Evolutionary conservation across 2,888 invertebrate species (phyloP), one percentile per base, ranked within the genome.

Genomic region (Cartodere bifasciata): DNA sequence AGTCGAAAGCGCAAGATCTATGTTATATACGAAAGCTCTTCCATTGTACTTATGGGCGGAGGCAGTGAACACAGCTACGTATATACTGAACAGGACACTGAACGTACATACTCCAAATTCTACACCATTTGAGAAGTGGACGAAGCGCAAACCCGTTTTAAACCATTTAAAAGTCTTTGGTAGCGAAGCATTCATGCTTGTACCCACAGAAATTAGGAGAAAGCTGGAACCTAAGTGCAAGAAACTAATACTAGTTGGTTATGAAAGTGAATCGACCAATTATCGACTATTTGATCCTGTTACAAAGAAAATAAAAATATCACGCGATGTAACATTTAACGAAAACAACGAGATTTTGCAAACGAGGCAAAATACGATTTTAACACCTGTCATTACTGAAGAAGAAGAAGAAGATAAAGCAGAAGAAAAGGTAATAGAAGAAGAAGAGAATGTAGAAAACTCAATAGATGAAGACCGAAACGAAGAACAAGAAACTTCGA

Each of bases 251-350:
- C 25, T 39, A 9, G 39, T 34, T 2, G 39, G 41, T 13, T 45
- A 44, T 27, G 32, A 37, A 27, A 17, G 20, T n/a, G 22, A 33
- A 3, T 27, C 28, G 16, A 29, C 28, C 13, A 45, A 46, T 21
- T 50, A 49, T 31, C 14, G 43, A 17, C 28, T 49, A 4, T 48
- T 34, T 30, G 36, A 41, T 28, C 39, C 38, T 5, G 23, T 23
- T 4, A 35, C 32, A 1, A 41, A 34, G 21, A 43, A 39, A 30
- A 38, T 47, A 10, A 38, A 28, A 3, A 36, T 45, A n/a, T 41
- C 41, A n/a, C 37, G 40, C 22, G 36, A 47, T 35, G 46, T 50
- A 3, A 33, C 27, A 2, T 44, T 48, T 22, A 24, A 41, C 12
- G 44, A 44, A 5, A 5, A 4, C 9, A 4, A n/a, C 12, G 13